Evolutionary conservation across 2,797 vertebrate genomes (phyloP).

Genomic region (Ara ararauna): DNA sequence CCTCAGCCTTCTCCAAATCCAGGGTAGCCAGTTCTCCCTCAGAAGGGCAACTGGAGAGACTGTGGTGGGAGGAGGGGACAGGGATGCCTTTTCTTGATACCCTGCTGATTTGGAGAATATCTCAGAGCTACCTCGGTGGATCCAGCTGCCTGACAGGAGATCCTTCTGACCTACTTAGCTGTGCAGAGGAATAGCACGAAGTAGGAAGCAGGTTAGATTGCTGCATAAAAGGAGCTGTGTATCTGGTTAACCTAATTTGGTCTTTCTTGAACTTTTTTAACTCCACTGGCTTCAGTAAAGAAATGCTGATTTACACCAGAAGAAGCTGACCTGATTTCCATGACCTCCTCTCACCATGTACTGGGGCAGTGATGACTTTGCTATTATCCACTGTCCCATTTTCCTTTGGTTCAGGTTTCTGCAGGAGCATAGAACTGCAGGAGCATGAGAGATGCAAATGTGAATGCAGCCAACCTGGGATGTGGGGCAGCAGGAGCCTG

Average conservation of each 20-base stretch:
- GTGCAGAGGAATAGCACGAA: neutral
- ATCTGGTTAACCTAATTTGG: conserved; percentile 63
- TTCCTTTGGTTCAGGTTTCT: neutral
- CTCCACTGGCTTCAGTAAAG: conserved; percentile 9
- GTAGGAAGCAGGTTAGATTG: conserved; percentile 28
- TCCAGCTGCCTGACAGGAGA: conserved; percentile 28
- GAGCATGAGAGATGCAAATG: fast-evolving
- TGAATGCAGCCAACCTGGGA: neutral
- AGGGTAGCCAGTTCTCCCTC: neutral
- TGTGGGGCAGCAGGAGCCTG: neutral
- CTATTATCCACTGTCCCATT: neutral
- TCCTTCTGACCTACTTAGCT: conserved; percentile 62
- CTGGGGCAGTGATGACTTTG: neutral
- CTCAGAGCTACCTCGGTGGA: neutral
- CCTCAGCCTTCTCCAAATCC: too few species aligned
- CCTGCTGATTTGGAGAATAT: neutral
- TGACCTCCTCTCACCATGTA: neutral
- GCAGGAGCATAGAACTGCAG: fast-evolving
- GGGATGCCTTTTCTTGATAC: neutral
- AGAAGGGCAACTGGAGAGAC: neutral
- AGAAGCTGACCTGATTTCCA: conserved; percentile 11
- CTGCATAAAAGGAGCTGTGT: conserved; percentile 35
- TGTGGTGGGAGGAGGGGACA: neutral
- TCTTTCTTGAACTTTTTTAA: conserved; percentile 38
- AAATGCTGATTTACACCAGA: conserved; percentile 27